Evolutionary conservation across 1,140 invertebrate genomes (phyloP).

Genomic region (Bacillus rossius): DNA sequence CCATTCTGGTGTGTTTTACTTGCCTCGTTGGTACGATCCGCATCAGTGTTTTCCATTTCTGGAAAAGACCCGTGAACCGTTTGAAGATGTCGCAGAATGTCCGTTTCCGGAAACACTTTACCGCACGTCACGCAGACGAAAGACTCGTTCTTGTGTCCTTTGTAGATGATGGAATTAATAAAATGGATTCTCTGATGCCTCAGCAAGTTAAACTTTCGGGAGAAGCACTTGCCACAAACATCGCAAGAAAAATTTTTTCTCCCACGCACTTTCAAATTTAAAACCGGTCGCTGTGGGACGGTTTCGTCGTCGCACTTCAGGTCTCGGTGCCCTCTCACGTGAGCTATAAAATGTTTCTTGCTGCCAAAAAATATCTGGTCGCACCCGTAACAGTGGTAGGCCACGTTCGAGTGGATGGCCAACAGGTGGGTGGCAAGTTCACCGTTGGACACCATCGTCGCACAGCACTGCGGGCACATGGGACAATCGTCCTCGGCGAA

Average conservation of each 20-base stretch:
- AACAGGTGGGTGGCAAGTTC: conserved; percentile 3
- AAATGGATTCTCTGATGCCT: conserved; percentile 19
- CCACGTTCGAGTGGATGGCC: background rate
- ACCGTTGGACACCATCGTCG: background rate
- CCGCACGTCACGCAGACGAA: conserved; percentile 18
- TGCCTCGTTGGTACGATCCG: no score
- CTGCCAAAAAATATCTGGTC: conserved; percentile 1
- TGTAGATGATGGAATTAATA: background rate
- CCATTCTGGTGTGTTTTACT: conserved; percentile 28
- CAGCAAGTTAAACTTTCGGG: conserved; percentile 18
- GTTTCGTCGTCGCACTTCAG: background rate
- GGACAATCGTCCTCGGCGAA: no score
- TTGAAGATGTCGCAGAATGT: conserved; percentile 25
- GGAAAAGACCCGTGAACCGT: conserved; percentile 22
- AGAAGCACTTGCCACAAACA: conserved; percentile 24
- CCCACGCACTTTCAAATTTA: conserved; percentile 1
- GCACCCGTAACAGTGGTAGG: conserved; percentile 3
- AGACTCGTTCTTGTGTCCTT: conserved; percentile 16
- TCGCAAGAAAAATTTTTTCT: conserved; percentile 14
- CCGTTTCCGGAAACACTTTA: conserved; percentile 22
- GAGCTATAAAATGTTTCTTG: background rate
- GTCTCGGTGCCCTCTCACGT: background rate
- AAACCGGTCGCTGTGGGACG: background rate
- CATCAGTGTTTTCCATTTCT: conserved; percentile 21
- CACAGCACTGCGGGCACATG: no score